Conservation (phyloP, 2,113 vertebrate genomes). For the Cyprinodon variegatus region DNA sequence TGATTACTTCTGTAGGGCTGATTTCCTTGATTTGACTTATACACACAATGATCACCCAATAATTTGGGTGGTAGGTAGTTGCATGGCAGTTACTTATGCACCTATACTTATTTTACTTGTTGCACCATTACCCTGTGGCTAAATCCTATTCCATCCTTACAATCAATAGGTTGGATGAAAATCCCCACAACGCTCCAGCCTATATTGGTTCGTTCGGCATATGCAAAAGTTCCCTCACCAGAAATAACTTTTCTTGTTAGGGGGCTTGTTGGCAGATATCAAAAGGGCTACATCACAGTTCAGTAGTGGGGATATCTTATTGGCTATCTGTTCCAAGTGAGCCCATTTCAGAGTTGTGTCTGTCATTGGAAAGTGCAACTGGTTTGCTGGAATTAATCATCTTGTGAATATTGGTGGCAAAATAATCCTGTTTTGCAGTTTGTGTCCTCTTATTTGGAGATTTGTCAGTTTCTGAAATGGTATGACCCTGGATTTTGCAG, state of each 20-base stretch:
- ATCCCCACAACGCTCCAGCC: background rate
- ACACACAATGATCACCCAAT: background rate
- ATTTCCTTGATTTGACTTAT: constrained; percentile 12
- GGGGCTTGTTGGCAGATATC: background rate
- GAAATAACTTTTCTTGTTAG: constrained; percentile 6
- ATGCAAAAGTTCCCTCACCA: background rate
- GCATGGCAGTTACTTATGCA: background rate
- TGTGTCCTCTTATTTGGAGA: constrained; percentile 2
- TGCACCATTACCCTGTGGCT: background rate
- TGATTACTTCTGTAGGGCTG: background rate
- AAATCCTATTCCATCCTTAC: background rate
- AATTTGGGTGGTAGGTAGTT: background rate
- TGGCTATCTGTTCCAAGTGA: background rate
- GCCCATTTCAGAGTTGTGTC: background rate
- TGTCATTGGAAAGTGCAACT: background rate
- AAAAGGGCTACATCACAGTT: background rate
- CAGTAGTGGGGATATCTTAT: background rate
- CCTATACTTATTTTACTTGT: background rate
- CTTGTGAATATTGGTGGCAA: background rate
- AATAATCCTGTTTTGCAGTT: background rate
- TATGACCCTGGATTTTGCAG: background rate
- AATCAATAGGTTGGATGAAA: too few relatives aligned
- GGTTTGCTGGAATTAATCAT: background rate
- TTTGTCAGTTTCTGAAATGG: constrained; percentile 6
- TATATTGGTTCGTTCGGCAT: background rate